Evolutionary conservation across 2,888 invertebrate species (phyloP), one percentile per base, ranked within the genome.

Genomic region (Poecilus cupreus): DNA sequence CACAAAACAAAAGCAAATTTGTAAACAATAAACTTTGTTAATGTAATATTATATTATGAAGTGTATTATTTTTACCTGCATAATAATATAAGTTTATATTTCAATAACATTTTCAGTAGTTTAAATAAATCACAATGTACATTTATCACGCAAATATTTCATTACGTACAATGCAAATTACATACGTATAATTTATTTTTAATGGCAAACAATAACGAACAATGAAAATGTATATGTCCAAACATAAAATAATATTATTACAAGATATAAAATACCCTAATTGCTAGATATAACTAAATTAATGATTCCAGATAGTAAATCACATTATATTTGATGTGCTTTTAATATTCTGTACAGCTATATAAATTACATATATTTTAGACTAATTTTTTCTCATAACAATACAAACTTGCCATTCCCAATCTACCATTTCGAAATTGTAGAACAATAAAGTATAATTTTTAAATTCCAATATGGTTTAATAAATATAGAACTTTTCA

Each of bases 171-270:
- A 60, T 60, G 60, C n/a, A 60, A 60, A 60, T 60, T 60, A 60
- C 22, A 60, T 24, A 60, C 24, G 13, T 72, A 18, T 72, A 43
- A 72, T 46, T 72, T 72, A 43, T 24, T 72, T 72, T 72, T 72
- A 72, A 72, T 72, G 72, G 20, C 24, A 24, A 43, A 72, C 72
- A 72, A 72, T 43, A 70, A 18, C 22, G 10, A 32, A 60, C 60
- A 26, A 60, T 26, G 60, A 26, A 68, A 24, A 72, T 72, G 24
- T 43, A 18, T 72, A 72, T 43, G 20, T 18, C 11, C 10, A 10
- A 24, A 72, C 24, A 46, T 72, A 43, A 72, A 46, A 72, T 72
- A 72, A 72, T 68, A 39, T 68, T 68, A 68, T 68, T 68, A 68
- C 39, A 60, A 11, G 13, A 60, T 43, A 60, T 60, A 60, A 60